phyloP scores from a whole-genome alignment of 2,113 vertebrate genomes.

The Phyllostomus hastatus region DNA sequence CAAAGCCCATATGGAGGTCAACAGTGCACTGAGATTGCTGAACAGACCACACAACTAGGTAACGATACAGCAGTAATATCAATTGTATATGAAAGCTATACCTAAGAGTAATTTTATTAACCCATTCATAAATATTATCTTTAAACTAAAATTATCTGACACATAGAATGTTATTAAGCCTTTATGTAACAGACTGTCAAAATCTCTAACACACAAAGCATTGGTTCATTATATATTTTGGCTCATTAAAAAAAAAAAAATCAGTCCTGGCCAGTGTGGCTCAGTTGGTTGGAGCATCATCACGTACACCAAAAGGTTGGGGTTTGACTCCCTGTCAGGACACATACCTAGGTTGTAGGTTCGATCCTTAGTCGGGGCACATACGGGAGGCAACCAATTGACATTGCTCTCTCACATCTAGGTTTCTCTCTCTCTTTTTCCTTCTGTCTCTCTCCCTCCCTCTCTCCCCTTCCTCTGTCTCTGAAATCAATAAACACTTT shows the following conservation, averaged over 20 bases:
- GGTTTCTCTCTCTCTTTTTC: background rate
- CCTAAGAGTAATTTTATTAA: conserved; percentile 26
- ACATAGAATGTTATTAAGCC: background rate
- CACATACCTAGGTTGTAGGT: background rate
- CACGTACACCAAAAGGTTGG: background rate
- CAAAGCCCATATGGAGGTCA: background rate
- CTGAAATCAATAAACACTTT: background rate
- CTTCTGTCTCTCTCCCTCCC: background rate
- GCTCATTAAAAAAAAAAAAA: background rate
- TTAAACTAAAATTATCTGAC: background rate
- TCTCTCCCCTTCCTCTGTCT: background rate
- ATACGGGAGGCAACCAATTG: background rate
- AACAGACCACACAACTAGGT: background rate
- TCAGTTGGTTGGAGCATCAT: background rate
- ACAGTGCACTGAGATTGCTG: background rate
- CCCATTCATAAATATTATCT: conserved; percentile 3
- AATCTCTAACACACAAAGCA: background rate
- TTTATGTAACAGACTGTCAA: background rate
- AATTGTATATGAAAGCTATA: background rate
- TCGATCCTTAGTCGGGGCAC: background rate
- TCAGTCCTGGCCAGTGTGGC: background rate
- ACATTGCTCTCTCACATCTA: background rate
- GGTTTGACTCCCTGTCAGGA: background rate
- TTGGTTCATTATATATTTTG: background rate
- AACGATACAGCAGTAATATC: background rate